These are phyloP conservation scores for Protobothrops flavoviridis DNA, from an alignment of 2,113 vertebrate genomes.

Conservation along the genomic window DNA sequence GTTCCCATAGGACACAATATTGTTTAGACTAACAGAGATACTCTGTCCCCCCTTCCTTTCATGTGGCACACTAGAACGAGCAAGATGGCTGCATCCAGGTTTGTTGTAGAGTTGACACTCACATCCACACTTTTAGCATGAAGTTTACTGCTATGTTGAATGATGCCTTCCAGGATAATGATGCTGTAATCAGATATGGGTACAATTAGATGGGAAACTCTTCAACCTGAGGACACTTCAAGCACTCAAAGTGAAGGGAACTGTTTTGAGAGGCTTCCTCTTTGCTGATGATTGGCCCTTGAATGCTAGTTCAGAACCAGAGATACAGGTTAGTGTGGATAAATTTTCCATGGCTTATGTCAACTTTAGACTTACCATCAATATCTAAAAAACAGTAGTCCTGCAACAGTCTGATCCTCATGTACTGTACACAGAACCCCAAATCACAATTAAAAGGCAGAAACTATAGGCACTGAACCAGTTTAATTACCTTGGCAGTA, in stretches of 20 bases:
- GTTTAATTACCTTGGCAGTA: background rate
- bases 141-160: background rate
- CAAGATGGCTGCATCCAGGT: too few species aligned
- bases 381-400: background rate
- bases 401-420: background rate
- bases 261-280: background rate
- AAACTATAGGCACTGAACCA: background rate
- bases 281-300: background rate
- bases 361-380: background rate
- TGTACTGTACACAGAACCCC: background rate
- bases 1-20: too few species aligned
- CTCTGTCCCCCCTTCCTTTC: too few species aligned
- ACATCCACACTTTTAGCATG: background rate
- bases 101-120: too few species aligned
- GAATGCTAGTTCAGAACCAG: background rate
- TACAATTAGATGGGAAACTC: background rate
- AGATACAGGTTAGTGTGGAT: background rate
- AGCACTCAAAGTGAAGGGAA: background rate
- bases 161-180: background rate
- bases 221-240: background rate
- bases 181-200: background rate
- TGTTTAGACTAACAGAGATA: too few species aligned
- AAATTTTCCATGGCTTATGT: background rate
- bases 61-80: too few species aligned
- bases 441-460: background rate